Conservation (phyloP, 2,113 vertebrate species). For the Puma concolor region DNA sequence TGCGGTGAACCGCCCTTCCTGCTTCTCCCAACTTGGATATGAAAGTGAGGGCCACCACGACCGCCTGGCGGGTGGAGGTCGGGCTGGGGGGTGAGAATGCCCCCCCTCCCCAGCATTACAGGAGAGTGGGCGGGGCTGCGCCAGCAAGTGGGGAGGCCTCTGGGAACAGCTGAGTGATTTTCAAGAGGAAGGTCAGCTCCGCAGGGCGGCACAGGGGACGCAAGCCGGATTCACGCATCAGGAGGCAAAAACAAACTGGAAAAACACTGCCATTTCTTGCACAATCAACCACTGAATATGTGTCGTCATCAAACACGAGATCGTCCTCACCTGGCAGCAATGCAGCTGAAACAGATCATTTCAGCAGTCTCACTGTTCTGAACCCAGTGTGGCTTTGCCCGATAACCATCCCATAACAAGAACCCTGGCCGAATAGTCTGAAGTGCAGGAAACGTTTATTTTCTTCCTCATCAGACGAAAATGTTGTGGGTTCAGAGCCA, state of each 20-base stretch:
- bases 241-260: conserved; percentile 17
- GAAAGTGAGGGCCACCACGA: background rate
- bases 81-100: background rate
- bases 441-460: background rate
- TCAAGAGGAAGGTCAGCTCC: conserved; percentile 16
- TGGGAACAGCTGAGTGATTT: background rate
- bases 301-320: conserved; percentile 45
- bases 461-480: conserved; percentile 44
- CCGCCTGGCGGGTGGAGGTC: background rate
- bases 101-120: background rate
- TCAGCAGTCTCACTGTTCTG: background rate
- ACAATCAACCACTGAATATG: background rate
- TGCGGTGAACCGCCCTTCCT: background rate
- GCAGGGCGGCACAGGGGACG: background rate
- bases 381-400: background rate
- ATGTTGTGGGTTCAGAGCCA: conserved; percentile 13
- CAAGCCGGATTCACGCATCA: background rate
- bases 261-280: conserved; percentile 1
- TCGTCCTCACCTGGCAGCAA: background rate
- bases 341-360: background rate
- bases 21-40: background rate
- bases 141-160: background rate
- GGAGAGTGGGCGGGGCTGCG: background rate
- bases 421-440: background rate
- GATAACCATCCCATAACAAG: background rate